Conservation (phyloP, 2,113 vertebrate species). For the Gasterosteus aculeatus region DNA sequence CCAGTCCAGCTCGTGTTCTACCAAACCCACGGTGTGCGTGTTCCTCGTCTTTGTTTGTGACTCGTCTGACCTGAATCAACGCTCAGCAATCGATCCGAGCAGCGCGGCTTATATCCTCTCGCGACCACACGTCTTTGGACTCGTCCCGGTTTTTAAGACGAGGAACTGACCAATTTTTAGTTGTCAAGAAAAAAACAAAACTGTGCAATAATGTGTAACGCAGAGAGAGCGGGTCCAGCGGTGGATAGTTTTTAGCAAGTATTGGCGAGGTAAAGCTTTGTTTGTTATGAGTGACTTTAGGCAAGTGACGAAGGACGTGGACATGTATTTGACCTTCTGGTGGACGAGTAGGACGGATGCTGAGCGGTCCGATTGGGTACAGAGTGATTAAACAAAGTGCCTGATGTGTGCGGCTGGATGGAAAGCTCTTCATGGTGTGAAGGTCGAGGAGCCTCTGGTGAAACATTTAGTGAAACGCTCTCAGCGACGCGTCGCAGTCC, state of each 20-base stretch:
- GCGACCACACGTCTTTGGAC: conserved; percentile 41
- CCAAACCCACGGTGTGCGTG: conserved; percentile 76
- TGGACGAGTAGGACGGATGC: background rate
- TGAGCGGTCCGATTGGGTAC: background rate
- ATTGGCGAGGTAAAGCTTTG: background rate
- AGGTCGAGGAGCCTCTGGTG: conserved; percentile 15
- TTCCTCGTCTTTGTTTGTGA: conserved; percentile 86
- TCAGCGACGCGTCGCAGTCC: background rate
- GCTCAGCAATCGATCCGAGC: conserved; percentile 65
- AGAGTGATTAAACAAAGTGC: conserved; percentile 67
- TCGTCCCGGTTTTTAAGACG: conserved; percentile 24
- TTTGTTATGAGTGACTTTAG: conserved; percentile 12
- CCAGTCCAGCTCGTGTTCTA: conserved; percentile 29
- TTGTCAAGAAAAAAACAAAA: conserved; percentile 71
- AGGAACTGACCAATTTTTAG: conserved; percentile 76
- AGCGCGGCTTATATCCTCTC: conserved; percentile 37
- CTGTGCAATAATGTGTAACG: conserved; percentile 86
- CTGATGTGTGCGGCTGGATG: conserved; percentile 41
- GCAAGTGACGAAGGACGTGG: conserved; percentile 39
- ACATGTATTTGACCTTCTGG: conserved; percentile 11
- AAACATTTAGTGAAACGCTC: background rate
- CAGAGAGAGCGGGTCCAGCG: conserved; percentile 71
- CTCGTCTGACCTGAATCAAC: conserved; percentile 61
- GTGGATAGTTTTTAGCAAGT: background rate
- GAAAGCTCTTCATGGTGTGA: conserved; percentile 18